Percentiles rank a stretch among this genome's conserved stretches.
Evolutionary conservation across 2,888 invertebrate genomes (phyloP).

Genomic region (Pandemis cinnamomeana): DNA sequence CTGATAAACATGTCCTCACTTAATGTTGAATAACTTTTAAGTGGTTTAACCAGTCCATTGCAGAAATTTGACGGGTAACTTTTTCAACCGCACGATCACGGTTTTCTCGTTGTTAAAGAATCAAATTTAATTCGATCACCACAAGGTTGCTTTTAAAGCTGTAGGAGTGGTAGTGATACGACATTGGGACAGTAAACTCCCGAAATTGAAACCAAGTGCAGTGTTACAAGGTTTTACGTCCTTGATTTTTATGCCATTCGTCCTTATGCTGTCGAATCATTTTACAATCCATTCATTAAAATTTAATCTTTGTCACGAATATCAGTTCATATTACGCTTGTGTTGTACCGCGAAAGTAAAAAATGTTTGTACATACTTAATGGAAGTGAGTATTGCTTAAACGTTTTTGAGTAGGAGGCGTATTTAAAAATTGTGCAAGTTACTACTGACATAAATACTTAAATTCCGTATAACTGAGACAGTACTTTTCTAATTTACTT

Average conservation of each 20-base stretch:
- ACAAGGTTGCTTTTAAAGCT: background rate
- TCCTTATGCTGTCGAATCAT: background rate
- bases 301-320: background rate
- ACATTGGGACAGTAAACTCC: background rate
- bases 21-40: background rate
- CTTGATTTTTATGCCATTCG: conserved; percentile 2
- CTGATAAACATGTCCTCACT: background rate
- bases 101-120: background rate
- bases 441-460: too few relatives aligned
- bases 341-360: too few relatives aligned
- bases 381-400: too few relatives aligned
- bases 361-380: too few relatives aligned
- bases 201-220: conserved; percentile 4
- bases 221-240: background rate
- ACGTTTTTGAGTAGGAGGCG: too few relatives aligned
- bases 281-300: background rate
- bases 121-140: background rate
- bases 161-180: background rate
- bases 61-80: background rate
- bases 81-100: background rate
- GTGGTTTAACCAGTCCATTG: background rate
- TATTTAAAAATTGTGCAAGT: too few relatives aligned
- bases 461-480: too few relatives aligned
- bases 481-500: too few relatives aligned
- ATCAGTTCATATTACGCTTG: too few relatives aligned